Percentiles rank a stretch among this genome's conserved stretches.
phyloP scores from a whole-genome alignment of 2,797 vertebrate genomes.

The Phataginus tricuspis region DNA sequence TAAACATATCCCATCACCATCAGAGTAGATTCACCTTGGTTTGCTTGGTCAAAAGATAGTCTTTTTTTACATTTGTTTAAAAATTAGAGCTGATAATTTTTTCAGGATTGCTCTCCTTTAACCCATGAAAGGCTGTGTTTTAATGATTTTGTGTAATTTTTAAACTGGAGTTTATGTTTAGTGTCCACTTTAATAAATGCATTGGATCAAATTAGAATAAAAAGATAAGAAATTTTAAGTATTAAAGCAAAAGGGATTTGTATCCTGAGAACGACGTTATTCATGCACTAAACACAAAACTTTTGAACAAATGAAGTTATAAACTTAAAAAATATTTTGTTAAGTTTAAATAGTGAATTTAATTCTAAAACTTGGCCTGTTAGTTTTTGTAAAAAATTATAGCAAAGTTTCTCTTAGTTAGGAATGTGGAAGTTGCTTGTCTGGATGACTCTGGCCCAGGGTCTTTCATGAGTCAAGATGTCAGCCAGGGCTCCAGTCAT shows the following conservation, averaged over 20 bases:
- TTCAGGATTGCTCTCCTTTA: not conserved
- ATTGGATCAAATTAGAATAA: slow-evolving; percentile 20
- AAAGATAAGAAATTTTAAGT: not conserved
- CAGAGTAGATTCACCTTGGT: not conserved
- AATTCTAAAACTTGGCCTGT: not conserved
- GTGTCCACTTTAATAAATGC: not conserved
- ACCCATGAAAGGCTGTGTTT: slow-evolving; percentile 25
- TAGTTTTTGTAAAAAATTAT: not conserved
- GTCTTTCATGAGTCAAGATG: not conserved
- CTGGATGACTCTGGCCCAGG: not conserved
- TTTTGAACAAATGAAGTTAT: not conserved
- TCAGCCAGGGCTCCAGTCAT: not conserved
- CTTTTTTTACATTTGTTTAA: not conserved
- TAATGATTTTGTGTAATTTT: slow-evolving; percentile 15
- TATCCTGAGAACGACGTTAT: not conserved
- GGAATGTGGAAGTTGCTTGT: not conserved
- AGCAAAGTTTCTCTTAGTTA: not conserved
- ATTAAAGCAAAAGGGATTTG: not conserved
- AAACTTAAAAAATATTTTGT: not conserved
- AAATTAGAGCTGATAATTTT: slow-evolving; percentile 26
- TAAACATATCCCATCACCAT: not conserved
- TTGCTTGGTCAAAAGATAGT: not conserved
- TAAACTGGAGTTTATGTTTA: not conserved
- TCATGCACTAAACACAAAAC: not conserved
- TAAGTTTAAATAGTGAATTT: not conserved